Base-by-base conservation (phyloP, 2,113 vertebrate species). In the Misgurnus anguillicaudatus region DNA sequence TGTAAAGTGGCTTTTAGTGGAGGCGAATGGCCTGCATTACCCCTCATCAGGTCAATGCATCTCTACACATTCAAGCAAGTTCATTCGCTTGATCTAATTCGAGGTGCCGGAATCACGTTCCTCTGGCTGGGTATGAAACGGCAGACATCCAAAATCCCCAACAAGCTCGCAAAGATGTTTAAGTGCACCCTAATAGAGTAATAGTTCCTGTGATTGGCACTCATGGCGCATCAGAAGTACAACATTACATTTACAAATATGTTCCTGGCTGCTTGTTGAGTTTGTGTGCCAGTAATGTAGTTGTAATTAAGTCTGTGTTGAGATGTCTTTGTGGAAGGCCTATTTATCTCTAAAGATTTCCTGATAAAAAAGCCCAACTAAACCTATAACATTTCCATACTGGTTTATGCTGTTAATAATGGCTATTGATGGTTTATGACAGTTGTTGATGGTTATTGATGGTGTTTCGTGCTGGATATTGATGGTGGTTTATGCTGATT, bases 131-230 rank as follows among this genome's bases (percentile, higher is more conserved):
- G 19, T 60, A 6, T 8, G 0, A 42, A 14, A 71, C n/a, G 38
- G 39, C 60, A 75, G 41, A 13, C 11, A 31, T 80, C 58, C 51
- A 53, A 70, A 14, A 64, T 61, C 55, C 19, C n/a, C n/a, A 69
- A 72, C 16, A 70, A 72, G 65, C 47, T 73, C 24, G 38, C 62
- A 64, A 51, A 79, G 36, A 71, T 19, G 66, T 58, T 9, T 74
- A 66, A 80, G 58, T 71, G 73, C 51, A 16, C 78, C 70, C 74
- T 80, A 64, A 78, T 80, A 16, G 51, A 74, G 36, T 47, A 55
- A 48, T 66, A 48, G 61, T 80, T 82, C 31, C 19, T 13, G 16
- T 9, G 9, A 74, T 41, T 14, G 57, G 9, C 62, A 60, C 39
- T 47, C 47, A n/a, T 57, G 4, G 14, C 14, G 5, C 17, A 62